Conservation (phyloP, 2,888 invertebrate species). For the Cantharis rustica region DNA sequence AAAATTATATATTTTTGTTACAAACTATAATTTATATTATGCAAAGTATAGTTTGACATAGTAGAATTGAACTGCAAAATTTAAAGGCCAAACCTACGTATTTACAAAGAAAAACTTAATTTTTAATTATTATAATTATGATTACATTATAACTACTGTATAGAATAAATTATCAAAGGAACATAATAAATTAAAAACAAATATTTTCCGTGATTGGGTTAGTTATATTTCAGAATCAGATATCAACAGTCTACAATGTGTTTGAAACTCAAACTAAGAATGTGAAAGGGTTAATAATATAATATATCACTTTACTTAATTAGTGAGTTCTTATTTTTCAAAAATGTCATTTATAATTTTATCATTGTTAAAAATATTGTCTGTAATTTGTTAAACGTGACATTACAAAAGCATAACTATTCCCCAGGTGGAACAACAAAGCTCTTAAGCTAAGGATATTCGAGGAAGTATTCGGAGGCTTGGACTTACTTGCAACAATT, state of each 20-base stretch:
- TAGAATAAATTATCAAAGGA: no score
- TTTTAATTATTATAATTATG: no score
- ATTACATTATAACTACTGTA: no score
- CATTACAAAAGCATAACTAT: background rate
- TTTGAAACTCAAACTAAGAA: background rate
- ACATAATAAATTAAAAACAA: background rate
- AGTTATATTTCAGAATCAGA: background rate
- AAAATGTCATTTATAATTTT: background rate
- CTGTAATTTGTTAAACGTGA: background rate
- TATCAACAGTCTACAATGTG: no score
- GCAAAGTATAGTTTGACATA: no score
- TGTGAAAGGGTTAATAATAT: background rate
- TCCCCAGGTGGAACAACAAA: background rate
- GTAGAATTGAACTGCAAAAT: no score
- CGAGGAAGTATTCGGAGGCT: background rate
- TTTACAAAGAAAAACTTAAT: no score
- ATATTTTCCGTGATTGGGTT: background rate
- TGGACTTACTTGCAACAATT: background rate
- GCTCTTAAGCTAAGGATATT: constrained; percentile 6
- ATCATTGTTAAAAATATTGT: background rate
- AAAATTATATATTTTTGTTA: no score
- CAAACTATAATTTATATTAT: no score
- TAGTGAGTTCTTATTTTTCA: background rate
- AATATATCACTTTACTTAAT: background rate
- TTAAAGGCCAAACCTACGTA: no score